Evolutionary conservation across 2,113 vertebrate species (phyloP).

Genomic region (Zosterops pallidus): DNA sequence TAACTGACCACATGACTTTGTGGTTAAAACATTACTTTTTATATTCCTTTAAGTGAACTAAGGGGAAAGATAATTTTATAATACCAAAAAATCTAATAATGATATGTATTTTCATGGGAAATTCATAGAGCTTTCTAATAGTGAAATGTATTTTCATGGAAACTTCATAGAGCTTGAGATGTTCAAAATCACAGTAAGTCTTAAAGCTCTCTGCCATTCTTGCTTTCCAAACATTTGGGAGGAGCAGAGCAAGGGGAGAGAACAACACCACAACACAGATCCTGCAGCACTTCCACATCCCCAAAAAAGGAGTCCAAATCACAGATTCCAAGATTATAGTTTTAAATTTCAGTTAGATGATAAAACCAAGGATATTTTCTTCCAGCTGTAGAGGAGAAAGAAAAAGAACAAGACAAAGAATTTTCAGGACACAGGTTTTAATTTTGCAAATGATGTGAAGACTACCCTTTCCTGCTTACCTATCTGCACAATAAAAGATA

Average conservation of each 20-base stretch:
- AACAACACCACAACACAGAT: fast-evolving
- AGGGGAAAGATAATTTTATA: neutral
- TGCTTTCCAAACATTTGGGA: neutral
- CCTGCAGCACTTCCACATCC: neutral
- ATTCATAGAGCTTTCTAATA: neutral
- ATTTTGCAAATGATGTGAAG: neutral
- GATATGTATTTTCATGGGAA: neutral
- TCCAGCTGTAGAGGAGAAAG: neutral
- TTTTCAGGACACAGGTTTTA: neutral
- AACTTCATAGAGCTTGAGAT: neutral
- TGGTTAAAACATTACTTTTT: neutral
- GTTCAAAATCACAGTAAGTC: neutral
- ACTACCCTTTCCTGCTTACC: neutral
- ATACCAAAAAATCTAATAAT: neutral
- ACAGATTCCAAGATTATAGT: neutral
- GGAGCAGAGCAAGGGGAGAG: fast-evolving
- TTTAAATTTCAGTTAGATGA: neutral
- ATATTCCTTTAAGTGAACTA: neutral
- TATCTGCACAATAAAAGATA: neutral
- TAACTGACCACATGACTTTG: neutral
- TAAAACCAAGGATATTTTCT: neutral
- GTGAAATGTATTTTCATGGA: neutral
- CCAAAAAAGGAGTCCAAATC: neutral
- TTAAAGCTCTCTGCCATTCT: neutral
- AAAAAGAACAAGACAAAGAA: neutral